A percentile compares a stretch with the other conserved stretches of the same genome.
phyloP scores from a whole-genome alignment of 2,888 invertebrate genomes.

The Standfussiana lucernea region DNA sequence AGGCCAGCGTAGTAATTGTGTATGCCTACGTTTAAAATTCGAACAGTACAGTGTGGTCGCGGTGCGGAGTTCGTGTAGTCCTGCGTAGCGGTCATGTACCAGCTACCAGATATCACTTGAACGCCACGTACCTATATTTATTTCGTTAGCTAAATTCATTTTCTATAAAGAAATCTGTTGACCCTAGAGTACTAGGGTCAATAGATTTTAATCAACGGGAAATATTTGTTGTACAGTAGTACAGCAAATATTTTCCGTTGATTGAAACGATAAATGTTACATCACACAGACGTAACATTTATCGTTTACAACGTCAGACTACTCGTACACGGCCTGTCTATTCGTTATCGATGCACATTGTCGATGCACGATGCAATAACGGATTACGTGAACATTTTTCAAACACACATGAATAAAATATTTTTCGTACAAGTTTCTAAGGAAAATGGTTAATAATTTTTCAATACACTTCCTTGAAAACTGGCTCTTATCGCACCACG shows the following conservation, averaged over 20 bases:
- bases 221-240: no score
- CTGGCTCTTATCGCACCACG: no score
- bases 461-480: no score
- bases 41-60: no score
- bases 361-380: constrained; percentile 43
- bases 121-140: no score
- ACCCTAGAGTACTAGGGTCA: no score
- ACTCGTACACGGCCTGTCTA: not conserved
- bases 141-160: not conserved
- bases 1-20: no score
- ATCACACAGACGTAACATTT: no score
- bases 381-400: constrained; percentile 47
- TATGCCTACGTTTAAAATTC: no score
- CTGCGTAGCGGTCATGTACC: not conserved
- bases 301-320: constrained; percentile 8
- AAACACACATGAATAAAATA: constrained; percentile 52
- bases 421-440: constrained; percentile 11
- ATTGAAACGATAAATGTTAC: not conserved
- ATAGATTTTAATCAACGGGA: no score
- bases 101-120: not conserved
- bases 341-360: constrained; percentile 24
- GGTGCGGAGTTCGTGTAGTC: not conserved
- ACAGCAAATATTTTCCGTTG: not conserved
- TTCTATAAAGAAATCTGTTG: not conserved
- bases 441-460: constrained; percentile 24